phyloP scores from a whole-genome alignment of 2,888 invertebrate species.

The Xanthia togata region DNA sequence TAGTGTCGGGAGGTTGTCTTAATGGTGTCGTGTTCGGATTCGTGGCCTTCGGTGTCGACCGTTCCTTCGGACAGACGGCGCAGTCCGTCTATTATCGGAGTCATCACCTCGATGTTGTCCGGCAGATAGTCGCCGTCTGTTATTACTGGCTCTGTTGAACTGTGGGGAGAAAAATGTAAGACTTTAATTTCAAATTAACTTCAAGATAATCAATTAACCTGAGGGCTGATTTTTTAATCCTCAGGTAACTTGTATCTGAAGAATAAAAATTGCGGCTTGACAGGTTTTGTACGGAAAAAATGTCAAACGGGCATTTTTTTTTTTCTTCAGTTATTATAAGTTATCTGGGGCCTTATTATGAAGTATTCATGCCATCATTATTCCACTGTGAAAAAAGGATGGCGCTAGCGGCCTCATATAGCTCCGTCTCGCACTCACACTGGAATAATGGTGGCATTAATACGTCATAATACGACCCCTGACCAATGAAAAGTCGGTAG shows the following conservation, averaged over 20 bases:
- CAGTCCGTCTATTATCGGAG: constrained; percentile 86
- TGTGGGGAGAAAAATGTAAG: constrained; percentile 62
- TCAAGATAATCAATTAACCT: background rate
- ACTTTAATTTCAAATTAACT: background rate
- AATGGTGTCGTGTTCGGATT: constrained; percentile 66
- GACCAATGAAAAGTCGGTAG: background rate
- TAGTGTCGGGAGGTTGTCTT: constrained; percentile 59
- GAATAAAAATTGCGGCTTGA: background rate
- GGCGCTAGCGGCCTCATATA: too few species aligned
- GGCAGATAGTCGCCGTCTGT: constrained; percentile 86
- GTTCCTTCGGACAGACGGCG: constrained; percentile 78
- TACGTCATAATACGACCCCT: too few species aligned
- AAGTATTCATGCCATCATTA: too few species aligned
- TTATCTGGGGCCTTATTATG: too few species aligned
- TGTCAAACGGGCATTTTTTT: background rate
- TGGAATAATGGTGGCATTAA: too few species aligned
- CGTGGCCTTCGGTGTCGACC: constrained; percentile 73
- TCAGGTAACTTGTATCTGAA: background rate
- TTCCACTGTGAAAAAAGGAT: too few species aligned
- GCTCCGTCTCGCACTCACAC: too few species aligned
- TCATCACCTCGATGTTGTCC: constrained; percentile 88
- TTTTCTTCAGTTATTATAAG: background rate
- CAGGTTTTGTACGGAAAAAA: background rate
- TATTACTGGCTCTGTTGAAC: constrained; percentile 84
- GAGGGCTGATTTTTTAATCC: too few species aligned